These are phyloP conservation scores for Catocala nupta DNA, from an alignment of 2,888 invertebrate genomes.

Conservation along the genomic window DNA sequence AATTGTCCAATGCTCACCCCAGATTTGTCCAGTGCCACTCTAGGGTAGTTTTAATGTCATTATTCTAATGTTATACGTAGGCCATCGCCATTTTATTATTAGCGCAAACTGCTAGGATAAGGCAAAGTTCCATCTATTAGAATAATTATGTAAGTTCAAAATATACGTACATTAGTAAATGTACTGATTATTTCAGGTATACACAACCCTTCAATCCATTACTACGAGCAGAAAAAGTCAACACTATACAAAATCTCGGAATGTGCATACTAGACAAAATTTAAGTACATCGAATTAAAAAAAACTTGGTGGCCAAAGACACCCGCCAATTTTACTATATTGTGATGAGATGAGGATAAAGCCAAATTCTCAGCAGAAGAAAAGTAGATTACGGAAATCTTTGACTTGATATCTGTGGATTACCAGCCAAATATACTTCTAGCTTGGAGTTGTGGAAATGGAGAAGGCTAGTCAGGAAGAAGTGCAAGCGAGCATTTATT, in stretches of 20 bases:
- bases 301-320: constrained; percentile 88
- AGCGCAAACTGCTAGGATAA: no score
- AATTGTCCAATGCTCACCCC: no score
- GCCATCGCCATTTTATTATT: no score
- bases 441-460: constrained; percentile 89
- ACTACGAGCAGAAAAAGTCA: constrained; percentile 85
- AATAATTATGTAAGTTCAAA: no score
- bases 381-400: constrained; percentile 89
- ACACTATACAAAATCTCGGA: constrained; percentile 87
- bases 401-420: constrained; percentile 88
- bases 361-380: constrained; percentile 75
- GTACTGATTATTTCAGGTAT: constrained; percentile 80
- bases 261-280: constrained; percentile 91
- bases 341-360: constrained; percentile 87
- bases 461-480: constrained; percentile 86
- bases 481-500: constrained; percentile 84
- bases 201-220: constrained; percentile 87
- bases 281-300: constrained; percentile 90
- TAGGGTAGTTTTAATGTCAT: no score
- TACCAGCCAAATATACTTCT: constrained; percentile 88
- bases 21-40: no score
- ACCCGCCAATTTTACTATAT: constrained; percentile 81
- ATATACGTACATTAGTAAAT: no score
- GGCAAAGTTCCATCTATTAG: no score
- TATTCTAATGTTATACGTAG: no score